Conservation (phyloP, 2,797 vertebrate species). For the Delichon dasypus region DNA sequence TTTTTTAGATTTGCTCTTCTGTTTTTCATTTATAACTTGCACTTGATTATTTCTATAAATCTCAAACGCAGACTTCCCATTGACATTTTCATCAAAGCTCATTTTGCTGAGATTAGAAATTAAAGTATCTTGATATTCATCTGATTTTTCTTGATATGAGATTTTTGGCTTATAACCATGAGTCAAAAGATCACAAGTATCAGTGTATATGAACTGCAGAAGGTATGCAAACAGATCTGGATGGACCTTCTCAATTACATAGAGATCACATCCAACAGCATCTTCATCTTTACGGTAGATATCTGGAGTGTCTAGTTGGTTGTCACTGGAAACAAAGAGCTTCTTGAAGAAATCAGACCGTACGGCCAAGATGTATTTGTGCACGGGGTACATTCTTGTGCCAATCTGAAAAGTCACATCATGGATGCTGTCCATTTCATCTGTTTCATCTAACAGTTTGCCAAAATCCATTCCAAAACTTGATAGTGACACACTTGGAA, state of each 20-base stretch:
- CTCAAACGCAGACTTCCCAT: slow-evolving; percentile 84
- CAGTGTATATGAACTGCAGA: slow-evolving; percentile 92
- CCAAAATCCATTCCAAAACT: slow-evolving; percentile 87
- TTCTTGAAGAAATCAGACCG: slow-evolving; percentile 91
- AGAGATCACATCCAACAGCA: slow-evolving; percentile 87
- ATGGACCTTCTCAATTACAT: slow-evolving; percentile 88
- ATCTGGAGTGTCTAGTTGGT: slow-evolving; percentile 69
- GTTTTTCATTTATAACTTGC: slow-evolving; percentile 75
- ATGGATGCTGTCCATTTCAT: slow-evolving; percentile 93
- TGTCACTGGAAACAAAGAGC: slow-evolving; percentile 77
- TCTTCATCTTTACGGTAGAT: slow-evolving; percentile 84
- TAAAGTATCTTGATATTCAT: slow-evolving; percentile 80
- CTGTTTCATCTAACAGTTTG: slow-evolving; percentile 85
- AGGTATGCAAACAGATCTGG: slow-evolving; percentile 86
- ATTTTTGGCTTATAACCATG: slow-evolving; percentile 82
- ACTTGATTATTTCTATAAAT: slow-evolving; percentile 86
- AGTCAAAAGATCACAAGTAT: slow-evolving; percentile 90
- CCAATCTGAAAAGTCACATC: slow-evolving; percentile 93
- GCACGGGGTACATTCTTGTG: slow-evolving; percentile 85
- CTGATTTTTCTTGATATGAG: slow-evolving; percentile 64
- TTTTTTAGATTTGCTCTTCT: slow-evolving; percentile 86
- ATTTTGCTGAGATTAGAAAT: slow-evolving; percentile 87
- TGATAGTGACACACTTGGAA: slow-evolving; percentile 88
- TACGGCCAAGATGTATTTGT: slow-evolving; percentile 91
- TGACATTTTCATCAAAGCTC: slow-evolving; percentile 75